Base-by-base conservation (phyloP, 2,113 vertebrate species). In the Triplophysa siluroides region DNA sequence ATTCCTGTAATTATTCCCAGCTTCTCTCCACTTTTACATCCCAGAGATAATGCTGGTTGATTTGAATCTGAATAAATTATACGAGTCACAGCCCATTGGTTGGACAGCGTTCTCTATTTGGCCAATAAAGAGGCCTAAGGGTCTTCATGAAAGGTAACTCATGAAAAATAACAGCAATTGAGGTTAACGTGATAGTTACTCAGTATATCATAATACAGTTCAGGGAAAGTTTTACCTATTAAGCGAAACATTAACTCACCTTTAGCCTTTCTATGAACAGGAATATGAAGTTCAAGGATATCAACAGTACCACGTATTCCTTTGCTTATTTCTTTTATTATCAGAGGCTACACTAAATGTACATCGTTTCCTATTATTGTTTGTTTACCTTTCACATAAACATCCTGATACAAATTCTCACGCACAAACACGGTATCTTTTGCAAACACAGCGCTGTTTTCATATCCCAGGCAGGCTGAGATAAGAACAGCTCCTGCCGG, bases 1-100 rank as follows among this genome's bases (percentile, higher is more conserved):
- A 78, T 74, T 72, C 50, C 47, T 72, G 54, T 82, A 80, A 85
- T 85, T 76, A 77, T 80, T 82, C 78, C 77, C 83, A 79, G 80
- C 33, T 65, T 76, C 43, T 50, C 43, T 76, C 23, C 19, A 63
- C 38, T 23, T 47, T 67, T 62, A 70, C 63, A 60, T 23, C 66
- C 62, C 21, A 10, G 19, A 65, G 43, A 81, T 81, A 76, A 76
- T 52, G 18, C n/a, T 13, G 21, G 24, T 70, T 76, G 80, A 81
- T 81, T 76, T 61, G 38, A 43, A 81, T 81, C 80, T 50, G 80
- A 81, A 81, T 77, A 76, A 76, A 62, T 76, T 38, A 80, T 75
- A 63, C 13, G 29, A 72, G 58, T 64, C 74, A 29, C 75, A 43
- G 62, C 72, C 26, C 21, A 60, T 58, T 67, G 54, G 45, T 64